Base-by-base conservation (phyloP, 2,113 vertebrate genomes). In the Cynopterus brachyotis region DNA sequence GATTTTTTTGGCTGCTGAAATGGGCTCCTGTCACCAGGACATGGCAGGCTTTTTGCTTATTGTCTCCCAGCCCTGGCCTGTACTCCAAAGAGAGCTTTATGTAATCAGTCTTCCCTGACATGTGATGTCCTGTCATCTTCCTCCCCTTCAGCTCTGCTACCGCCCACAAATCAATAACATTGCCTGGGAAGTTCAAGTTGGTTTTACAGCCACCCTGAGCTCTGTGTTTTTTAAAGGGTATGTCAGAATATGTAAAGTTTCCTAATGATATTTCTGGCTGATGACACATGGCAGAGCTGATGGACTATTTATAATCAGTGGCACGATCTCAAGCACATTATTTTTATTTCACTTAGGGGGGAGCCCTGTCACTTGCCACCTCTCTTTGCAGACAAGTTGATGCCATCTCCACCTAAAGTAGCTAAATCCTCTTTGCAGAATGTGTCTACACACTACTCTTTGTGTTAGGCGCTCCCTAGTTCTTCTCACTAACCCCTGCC, bases 1-100 rank as follows among this genome's bases (percentile, higher is more conserved):
- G 8, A 92, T 82, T 96, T 97, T 98, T 97, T 97, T 98, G 98
- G 98, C 98, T 97, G 97, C 98, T 96, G 4, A 82, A 98, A 96
- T 59, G 85, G 94, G 97, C 96, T 98, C 88, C 93, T 98, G 97
- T 98, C 98, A 97, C 97, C 96, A 96, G 19, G 9, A 97, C 32
- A 35, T 98, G 97, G 97, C 98, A 98, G 96, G 70, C 95, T 97
- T 96, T 96, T 97, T 72, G 67, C 95, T 96, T 96, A 98, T 96
- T 95, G 96, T 98, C 93, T 98, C 97, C 94, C 96, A 95, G 94
- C 16, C 70, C 96, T 96, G 40, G 96, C 90, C 0, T 1, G 79
- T 96, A 45, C 83, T 83, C 11, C 0, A 72, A 97, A 97, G 93
- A 88, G 72, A 96, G 95, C 90, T 98, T 97, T 96, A 85, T 50